Conservation (phyloP, 2,888 invertebrate genomes). For the Conistra vaccinii region DNA sequence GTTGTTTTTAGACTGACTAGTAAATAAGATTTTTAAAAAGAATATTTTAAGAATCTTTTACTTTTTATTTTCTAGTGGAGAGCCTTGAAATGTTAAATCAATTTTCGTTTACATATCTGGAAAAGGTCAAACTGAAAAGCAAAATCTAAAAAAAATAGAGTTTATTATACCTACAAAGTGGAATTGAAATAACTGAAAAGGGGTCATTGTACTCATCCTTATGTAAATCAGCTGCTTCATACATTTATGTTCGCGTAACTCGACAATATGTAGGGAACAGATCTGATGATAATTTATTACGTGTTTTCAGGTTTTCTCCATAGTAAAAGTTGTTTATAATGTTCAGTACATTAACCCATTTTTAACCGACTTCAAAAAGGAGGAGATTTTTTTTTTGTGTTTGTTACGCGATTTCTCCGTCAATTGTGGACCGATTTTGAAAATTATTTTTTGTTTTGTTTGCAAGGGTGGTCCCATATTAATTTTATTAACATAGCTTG, state of each 20-base stretch:
- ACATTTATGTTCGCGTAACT: neutral
- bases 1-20: slow-evolving; percentile 4
- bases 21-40: slow-evolving; percentile 4
- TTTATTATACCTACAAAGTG: neutral
- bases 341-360: neutral
- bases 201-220: neutral
- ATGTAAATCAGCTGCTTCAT: neutral
- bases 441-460: no score
- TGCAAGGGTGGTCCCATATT: no score
- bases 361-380: no score
- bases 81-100: neutral
- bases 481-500: no score
- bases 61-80: neutral
- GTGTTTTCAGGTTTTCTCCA: neutral
- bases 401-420: no score
- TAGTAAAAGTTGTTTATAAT: neutral
- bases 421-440: no score
- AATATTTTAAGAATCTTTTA: neutral
- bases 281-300: neutral
- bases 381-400: no score
- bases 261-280: neutral
- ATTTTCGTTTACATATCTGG: neutral
- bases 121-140: neutral
- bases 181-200: neutral
- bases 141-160: neutral